Base-by-base conservation (phyloP, 2,797 vertebrate species). In the Anabas testudineus region DNA sequence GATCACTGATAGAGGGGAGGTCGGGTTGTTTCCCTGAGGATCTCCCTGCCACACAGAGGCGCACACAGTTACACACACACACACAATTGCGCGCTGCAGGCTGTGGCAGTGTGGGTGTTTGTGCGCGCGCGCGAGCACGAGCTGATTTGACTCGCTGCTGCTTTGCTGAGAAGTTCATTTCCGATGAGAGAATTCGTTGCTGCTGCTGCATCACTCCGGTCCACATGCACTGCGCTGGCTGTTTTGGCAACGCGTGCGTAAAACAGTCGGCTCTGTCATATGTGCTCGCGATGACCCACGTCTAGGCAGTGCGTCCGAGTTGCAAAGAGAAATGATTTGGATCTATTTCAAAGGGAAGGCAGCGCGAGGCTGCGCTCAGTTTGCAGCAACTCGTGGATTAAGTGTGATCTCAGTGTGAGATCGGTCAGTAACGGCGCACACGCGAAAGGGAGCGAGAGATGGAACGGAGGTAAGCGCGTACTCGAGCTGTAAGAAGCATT, bases 391-490 rank as follows among this genome's bases (percentile, higher is more conserved):
- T 88, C 55, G 16, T 28, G 21, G 54, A 78, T 78, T 75, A 59
- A 80, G 30, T 53, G 59, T 39, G 66, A 74, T 66, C 19, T 52
- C 46, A 7, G 65, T 28, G 53, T 16, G 67, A 69, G 39, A 69
- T 70, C 64, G 48, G 22, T 71, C 34, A 52, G 75, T 73, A 83
- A 67, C 73, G 39, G n/a, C 68, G 83, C 74, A 68, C 58, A 68
- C 58, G 55, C 73, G 32, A 28, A 54, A 49, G 53, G 69, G 68
- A 74, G 79, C 21, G 76, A 64, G 78, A 60, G 73, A 67, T 80
- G 26, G 58, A 75, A 53, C 60, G 56, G 80, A 86, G 83, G 79
- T 74, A 60, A 67, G 86, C 89, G 88, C 91, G 93, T 83, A 79
- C 87, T 86, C 87, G 82, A 84, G 81, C 81, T 80, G 81, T 57